Base-by-base conservation (phyloP, 1,140 invertebrate genomes). In the Drosophila insularis region DNA sequence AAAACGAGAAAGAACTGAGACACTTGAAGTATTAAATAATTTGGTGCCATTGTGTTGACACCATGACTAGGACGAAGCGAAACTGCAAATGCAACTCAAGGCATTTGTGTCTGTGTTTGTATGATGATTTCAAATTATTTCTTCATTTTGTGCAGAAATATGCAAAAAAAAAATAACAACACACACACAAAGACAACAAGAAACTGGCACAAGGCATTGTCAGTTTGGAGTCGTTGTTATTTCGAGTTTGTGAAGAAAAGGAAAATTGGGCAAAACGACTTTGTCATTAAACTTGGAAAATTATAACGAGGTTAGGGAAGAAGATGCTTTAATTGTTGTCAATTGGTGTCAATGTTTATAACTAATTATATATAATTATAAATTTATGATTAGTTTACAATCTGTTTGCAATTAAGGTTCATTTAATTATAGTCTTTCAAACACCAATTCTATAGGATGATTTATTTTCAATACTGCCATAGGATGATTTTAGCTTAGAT, bases 1-100 rank as follows among this genome's bases (percentile, higher is more conserved):
- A 54, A 50, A 59, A 17, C 35, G 35, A 37, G 27, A 32, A 62
- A 56, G 68, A 39, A 84, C 81, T 50, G 43, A 86, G 71, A 87
- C 81, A 87, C 71, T 89, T 89, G 84, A 89, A 89, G 77, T 87
- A 87, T 89, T 84, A 87, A 87, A 87, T 87, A 87, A 87, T 87
- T 89, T 87, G 84, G 80, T 79, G 84, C 80, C 84, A 87, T 89
- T 87, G 82, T 87, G 84, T 81, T 86, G 82, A 80, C 75, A 86
- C 79, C 82, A 85, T 77, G 71, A 68, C 46, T 60, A 27, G 67
- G 61, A 60, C 55, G 55, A 58, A 58, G 55, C 55, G 27, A 35
- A 58, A 58, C 31, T 58, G 17, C 55, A 58, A 69, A 73, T 62
- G 56, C 70, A 63, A 65, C 71, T 74, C 53, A 63, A 63, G 40